Percentiles rank a stretch among this genome's conserved stretches.
phyloP scores from a whole-genome alignment of 2,797 vertebrate species.

The Arnoldichthys spilopterus region DNA sequence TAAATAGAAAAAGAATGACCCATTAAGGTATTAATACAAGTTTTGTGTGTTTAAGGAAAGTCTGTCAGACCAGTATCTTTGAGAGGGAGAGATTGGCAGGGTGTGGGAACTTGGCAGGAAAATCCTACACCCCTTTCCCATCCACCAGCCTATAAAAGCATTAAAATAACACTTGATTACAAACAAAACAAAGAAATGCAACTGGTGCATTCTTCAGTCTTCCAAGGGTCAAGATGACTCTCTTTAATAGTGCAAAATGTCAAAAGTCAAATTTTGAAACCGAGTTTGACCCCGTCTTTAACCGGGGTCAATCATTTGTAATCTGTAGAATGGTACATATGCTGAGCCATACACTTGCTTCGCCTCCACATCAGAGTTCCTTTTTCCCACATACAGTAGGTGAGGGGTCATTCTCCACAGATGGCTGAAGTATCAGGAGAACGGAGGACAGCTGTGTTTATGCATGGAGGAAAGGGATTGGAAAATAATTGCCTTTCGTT shows the following conservation, averaged over 20 bases:
- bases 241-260: not conserved
- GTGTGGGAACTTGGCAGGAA: conserved; percentile 20
- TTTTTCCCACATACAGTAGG: conserved; percentile 20
- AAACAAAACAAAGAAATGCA: not conserved
- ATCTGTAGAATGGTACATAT: conserved; percentile 1
- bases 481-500: conserved; percentile 18
- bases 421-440: conserved; percentile 15
- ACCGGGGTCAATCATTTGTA: not conserved
- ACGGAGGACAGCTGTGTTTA: conserved; percentile 32
- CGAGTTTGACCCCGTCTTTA: not conserved
- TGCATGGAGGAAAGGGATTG: conserved; percentile 17
- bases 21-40: not conserved
- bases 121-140: not conserved
- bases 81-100: not conserved
- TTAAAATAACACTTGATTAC: not conserved
- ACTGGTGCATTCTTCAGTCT: not conserved
- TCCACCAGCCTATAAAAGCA: conserved; percentile 4
- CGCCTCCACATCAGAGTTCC: not conserved
- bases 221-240: not conserved
- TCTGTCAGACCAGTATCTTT: not conserved
- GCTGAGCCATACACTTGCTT: not conserved
- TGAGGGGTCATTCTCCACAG: conserved; percentile 19
- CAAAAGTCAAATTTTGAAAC: not conserved
- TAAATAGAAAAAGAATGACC: not conserved
- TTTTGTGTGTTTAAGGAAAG: not conserved